A percentile compares a stretch with the other conserved stretches of the same genome.
Conservation (phyloP, 2,797 vertebrate species). For the Sparidentex hasta region DNA sequence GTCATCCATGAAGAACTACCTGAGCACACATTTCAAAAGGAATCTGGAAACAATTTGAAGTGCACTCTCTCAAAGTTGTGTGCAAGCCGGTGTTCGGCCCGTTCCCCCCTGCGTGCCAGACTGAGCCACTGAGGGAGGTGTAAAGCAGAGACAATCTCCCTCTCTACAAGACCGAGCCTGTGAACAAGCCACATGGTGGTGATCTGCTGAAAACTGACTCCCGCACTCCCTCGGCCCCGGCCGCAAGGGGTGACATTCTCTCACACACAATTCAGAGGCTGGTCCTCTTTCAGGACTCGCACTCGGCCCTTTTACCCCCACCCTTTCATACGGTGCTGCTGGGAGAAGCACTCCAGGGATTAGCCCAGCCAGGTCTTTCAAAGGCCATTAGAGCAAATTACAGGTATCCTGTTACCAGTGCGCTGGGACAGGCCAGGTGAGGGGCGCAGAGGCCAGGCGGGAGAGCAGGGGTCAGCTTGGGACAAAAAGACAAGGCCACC, state of each 20-base stretch:
- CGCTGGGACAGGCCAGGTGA: conserved; percentile 87
- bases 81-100: conserved; percentile 19
- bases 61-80: conserved; percentile 29
- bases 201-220: conserved; percentile 84
- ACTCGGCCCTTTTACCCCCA: conserved; percentile 80
- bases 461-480: conserved; percentile 88
- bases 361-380: conserved; percentile 88
- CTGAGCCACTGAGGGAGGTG: conserved; percentile 63
- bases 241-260: conserved; percentile 84
- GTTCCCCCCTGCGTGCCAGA: conserved; percentile 27
- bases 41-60: conserved; percentile 47
- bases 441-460: conserved; percentile 86
- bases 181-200: conserved; percentile 76
- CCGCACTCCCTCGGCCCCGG: conserved; percentile 70
- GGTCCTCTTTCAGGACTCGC: conserved; percentile 84
- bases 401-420: conserved; percentile 89
- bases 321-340: conserved; percentile 82
- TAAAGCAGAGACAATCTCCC: conserved; percentile 64
- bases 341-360: conserved; percentile 87
- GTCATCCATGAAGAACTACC: conserved; percentile 13
- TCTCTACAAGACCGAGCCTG: conserved; percentile 65
- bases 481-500: conserved; percentile 86
- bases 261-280: conserved; percentile 83
- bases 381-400: conserved; percentile 91
- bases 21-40: conserved; percentile 7